Percentiles rank a stretch among this genome's conserved stretches.
These are phyloP conservation scores for Aphodius granarius DNA, from an alignment of 2,888 invertebrate genomes.

Conservation along the genomic window DNA sequence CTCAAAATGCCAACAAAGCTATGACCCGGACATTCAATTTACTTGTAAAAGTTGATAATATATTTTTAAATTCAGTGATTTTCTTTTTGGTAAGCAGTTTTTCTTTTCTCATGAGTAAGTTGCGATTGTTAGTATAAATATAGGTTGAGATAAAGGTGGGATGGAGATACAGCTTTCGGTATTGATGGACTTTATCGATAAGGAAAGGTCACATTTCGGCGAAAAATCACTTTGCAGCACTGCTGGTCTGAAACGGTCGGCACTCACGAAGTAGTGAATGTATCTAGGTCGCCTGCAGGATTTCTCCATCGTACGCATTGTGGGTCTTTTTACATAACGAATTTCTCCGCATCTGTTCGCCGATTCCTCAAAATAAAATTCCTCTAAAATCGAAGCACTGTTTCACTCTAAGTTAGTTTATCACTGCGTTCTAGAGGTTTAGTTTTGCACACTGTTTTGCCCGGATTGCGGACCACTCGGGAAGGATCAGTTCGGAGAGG, in stretches of 20 bases:
- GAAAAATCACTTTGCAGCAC: neutral
- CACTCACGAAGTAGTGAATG: conserved; percentile 9
- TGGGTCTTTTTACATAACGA: conserved; percentile 1
- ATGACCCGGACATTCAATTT: neutral
- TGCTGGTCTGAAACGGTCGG: neutral
- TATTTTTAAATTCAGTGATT: neutral
- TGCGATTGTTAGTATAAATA: neutral
- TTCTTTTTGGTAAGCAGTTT: neutral
- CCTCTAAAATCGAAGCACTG: neutral
- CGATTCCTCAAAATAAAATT: neutral
- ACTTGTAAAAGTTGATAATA: neutral
- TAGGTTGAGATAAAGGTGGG: neutral
- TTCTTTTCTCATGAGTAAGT: too few species aligned
- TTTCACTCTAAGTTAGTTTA: neutral
- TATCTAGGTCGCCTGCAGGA: conserved; percentile 9
- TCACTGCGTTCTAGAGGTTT: neutral
- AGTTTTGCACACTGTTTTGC: neutral
- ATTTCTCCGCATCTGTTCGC: conserved; percentile 4
- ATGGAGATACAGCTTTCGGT: too few species aligned
- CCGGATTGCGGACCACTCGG: neutral
- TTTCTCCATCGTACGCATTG: neutral
- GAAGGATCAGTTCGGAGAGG: neutral
- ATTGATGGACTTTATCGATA: neutral
- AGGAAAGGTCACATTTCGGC: neutral
- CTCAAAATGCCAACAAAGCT: too few species aligned